These are phyloP conservation scores for Hylia prasina DNA, from an alignment of 2,113 vertebrate species.

Conservation along the genomic window DNA sequence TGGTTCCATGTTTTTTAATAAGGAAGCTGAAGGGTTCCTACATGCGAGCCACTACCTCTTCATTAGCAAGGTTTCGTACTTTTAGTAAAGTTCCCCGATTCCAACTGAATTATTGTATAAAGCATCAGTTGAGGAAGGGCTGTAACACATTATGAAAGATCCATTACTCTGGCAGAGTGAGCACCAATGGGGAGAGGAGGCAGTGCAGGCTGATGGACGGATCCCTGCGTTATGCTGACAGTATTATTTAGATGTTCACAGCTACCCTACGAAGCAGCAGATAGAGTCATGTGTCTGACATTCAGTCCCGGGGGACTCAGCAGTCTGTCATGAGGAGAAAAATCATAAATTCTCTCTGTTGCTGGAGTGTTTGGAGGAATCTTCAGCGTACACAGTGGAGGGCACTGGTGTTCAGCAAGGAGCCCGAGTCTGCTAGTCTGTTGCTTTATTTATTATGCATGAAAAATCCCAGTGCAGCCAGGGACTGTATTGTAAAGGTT, in stretches of 20 bases:
- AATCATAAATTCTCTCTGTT: not conserved
- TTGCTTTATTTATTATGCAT: slow-evolving; percentile 65
- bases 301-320: not conserved
- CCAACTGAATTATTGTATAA: not conserved
- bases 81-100: not conserved
- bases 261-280: not conserved
- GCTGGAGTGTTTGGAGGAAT: not conserved
- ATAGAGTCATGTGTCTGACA: slow-evolving; percentile 21
- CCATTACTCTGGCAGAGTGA: not conserved
- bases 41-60: accelerated
- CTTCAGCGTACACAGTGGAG: not conserved
- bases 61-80: not conserved
- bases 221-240: not conserved
- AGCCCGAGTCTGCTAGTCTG: not conserved
- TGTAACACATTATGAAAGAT: not conserved
- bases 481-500: slow-evolving; percentile 34
- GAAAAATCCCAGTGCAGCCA: slow-evolving; percentile 38
- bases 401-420: slow-evolving; percentile 49
- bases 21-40: not conserved
- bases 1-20: not conserved
- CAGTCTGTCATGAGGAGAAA: not conserved
- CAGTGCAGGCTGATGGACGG: not conserved
- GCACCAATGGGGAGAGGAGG: not conserved
- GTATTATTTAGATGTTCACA: not conserved
- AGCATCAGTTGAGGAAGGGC: not conserved